Evolutionary conservation across 1,140 invertebrate species (phyloP), one percentile per base, ranked within the genome.

Genomic region (Catajapyx aquilonaris): DNA sequence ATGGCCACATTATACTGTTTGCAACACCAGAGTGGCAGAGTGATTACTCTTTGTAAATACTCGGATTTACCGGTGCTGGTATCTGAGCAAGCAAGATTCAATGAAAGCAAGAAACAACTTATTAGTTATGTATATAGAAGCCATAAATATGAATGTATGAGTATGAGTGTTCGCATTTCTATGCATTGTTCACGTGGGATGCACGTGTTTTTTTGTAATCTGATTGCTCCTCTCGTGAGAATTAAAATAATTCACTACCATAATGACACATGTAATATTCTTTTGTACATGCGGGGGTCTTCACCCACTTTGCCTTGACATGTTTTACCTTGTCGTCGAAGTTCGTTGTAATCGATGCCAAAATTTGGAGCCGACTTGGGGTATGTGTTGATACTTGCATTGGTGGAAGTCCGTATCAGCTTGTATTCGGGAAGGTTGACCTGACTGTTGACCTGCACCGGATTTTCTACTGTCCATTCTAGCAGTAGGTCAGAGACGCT

Each of bases 361-460:
- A n/a, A n/a, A n/a, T n/a, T n/a, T n/a, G n/a, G n/a, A n/a, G n/a
- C n/a, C n/a, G n/a, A n/a, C n/a, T 28, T 28, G 7, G 33, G 19
- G 11, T 34, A 34, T 3, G 33, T 18, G 19, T 15, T 16, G 7
- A 18, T 20, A 34, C 37, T 39, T 2, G 7, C 63, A 47, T 80
- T 77, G 0, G 69, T 72, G 71, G 72, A 80, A 42, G 65, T 69
- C 18, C 66, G 65, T 13, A 72, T 59, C 3, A 83, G 53, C 17
- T 69, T 65, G 47, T 81, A 87, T 51, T 86, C 81, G 0, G 81
- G 81, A n/a, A 87, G 56, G 49, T 84, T 79, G 20, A 85, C 51
- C 37, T 78, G 71, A 1, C 69, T 62, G 9, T 79, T 78, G 16
- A 85, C 60, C 5, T 71, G 66, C 5, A 85, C 73, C 5, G 81